Percentiles rank a stretch among this genome's conserved stretches.
Conservation (phyloP, 2,888 invertebrate genomes). For the Dryobota labecula region DNA sequence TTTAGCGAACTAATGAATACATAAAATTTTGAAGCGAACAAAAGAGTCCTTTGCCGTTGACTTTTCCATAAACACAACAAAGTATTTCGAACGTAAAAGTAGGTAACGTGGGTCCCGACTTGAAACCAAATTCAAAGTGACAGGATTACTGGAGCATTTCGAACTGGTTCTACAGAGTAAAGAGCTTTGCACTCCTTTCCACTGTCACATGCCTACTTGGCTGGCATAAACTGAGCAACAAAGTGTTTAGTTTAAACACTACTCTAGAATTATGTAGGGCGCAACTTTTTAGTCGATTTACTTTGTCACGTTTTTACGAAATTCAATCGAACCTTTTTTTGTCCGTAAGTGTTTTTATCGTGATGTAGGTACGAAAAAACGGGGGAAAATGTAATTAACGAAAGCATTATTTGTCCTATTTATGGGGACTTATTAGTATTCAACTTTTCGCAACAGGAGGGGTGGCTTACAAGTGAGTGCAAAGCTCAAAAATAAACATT, state of each 20-base stretch:
- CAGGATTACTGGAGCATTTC: slow-evolving; percentile 78
- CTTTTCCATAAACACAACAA: slow-evolving; percentile 77
- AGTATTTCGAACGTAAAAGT: slow-evolving; percentile 78
- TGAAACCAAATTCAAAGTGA: slow-evolving; percentile 80
- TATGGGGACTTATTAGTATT: slow-evolving; percentile 49
- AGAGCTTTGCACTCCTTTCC: slow-evolving; percentile 68
- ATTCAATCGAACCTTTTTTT: not conserved
- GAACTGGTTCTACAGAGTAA: slow-evolving; percentile 69
- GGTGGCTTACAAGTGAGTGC: slow-evolving; percentile 41
- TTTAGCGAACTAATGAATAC: slow-evolving; percentile 61
- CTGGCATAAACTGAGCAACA: slow-evolving; percentile 60
- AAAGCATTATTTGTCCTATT: slow-evolving; percentile 34
- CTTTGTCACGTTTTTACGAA: not conserved
- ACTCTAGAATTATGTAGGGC: slow-evolving; percentile 13
- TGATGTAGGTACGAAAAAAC: not conserved
- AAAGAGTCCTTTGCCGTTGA: slow-evolving; percentile 69
- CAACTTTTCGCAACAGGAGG: slow-evolving; percentile 40
- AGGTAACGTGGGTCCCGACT: slow-evolving; percentile 76
- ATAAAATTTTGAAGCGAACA: slow-evolving; percentile 62
- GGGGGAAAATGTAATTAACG: slow-evolving; percentile 28
- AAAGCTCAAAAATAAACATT: slow-evolving; percentile 60
- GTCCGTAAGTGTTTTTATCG: not conserved
- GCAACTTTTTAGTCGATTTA: slow-evolving; percentile 12
- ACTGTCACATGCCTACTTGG: slow-evolving; percentile 60
- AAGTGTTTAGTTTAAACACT: slow-evolving; percentile 54